Percentiles rank a stretch among this genome's conserved stretches.
phyloP scores from a whole-genome alignment of 2,888 invertebrate species.

The Apocheima hispidaria region DNA sequence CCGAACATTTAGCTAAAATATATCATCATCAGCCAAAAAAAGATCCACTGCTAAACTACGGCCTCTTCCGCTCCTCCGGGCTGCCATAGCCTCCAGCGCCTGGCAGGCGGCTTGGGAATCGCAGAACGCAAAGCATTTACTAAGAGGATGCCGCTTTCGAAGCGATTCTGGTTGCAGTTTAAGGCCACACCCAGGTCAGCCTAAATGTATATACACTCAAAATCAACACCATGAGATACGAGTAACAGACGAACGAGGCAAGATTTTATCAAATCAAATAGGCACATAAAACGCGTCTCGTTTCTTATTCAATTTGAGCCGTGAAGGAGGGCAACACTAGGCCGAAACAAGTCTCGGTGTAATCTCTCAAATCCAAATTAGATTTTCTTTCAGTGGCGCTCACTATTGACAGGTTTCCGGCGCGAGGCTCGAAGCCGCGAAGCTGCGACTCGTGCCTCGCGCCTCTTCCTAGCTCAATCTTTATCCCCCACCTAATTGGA shows the following conservation, averaged over 20 bases:
- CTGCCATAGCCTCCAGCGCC: no score
- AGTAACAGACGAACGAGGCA: constrained; percentile 8
- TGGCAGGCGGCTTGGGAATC: no score
- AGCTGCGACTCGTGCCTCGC: constrained; percentile 44
- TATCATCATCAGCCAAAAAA: no score
- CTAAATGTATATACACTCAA: constrained; percentile 7
- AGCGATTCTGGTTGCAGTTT: no score
- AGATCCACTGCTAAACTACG: no score
- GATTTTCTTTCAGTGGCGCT: constrained; percentile 82
- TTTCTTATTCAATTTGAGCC: constrained; percentile 74
- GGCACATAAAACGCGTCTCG: constrained; percentile 62
- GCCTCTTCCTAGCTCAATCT: constrained; percentile 61
- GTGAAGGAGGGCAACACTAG: constrained; percentile 72
- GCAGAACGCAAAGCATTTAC: no score
- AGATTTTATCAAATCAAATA: constrained; percentile 63
- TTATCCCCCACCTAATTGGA: constrained; percentile 67
- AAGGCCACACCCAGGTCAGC: no score
- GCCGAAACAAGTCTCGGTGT: constrained; percentile 82
- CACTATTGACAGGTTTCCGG: constrained; percentile 79
- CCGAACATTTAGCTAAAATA: no score
- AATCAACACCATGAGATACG: not conserved
- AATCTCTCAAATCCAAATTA: constrained; percentile 86
- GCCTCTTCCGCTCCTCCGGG: no score
- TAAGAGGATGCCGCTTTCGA: no score
- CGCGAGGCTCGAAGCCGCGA: constrained; percentile 42